A percentile compares a stretch with the other conserved stretches of the same genome.
These are phyloP conservation scores for Pissodes strobi DNA, from an alignment of 1,140 invertebrate species.

Conservation along the genomic window DNA sequence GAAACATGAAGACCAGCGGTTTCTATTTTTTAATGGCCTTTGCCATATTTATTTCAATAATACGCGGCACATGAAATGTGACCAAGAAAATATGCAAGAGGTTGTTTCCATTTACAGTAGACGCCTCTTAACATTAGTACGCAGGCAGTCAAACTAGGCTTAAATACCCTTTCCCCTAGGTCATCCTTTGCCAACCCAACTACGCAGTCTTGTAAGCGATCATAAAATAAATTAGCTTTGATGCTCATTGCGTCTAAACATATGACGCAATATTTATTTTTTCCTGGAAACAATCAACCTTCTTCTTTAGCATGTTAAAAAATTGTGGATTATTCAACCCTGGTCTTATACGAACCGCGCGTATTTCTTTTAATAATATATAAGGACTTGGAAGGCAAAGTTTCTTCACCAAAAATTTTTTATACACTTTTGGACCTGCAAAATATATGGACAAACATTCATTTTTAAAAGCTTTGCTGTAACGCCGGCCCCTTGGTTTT, in stretches of 20 bases:
- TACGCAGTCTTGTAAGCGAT: neutral
- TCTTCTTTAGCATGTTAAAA: neutral
- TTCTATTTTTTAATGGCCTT: conserved; percentile 7
- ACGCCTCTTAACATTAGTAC: neutral
- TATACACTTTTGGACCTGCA: neutral
- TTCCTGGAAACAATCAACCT: neutral
- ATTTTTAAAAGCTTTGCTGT: too few relatives aligned
- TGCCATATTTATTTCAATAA: conserved; percentile 3
- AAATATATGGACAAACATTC: conserved; percentile 1
- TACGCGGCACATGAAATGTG: too few relatives aligned
- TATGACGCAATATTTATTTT: neutral
- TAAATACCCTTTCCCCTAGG: neutral
- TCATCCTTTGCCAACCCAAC: neutral
- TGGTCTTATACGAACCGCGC: neutral
- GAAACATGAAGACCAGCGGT: too few relatives aligned
- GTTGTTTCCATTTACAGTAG: too few relatives aligned
- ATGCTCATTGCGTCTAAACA: neutral
- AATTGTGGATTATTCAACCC: neutral
- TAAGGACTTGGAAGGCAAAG: neutral
- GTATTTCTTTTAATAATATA: neutral
- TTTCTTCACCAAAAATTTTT: neutral
- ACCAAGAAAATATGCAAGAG: too few relatives aligned
- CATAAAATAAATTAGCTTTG: conserved; percentile 4
- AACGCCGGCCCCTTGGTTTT: neutral
- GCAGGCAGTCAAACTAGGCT: neutral